These are phyloP conservation scores for Naja naja DNA, from an alignment of 2,113 vertebrate species.

Conservation along the genomic window DNA sequence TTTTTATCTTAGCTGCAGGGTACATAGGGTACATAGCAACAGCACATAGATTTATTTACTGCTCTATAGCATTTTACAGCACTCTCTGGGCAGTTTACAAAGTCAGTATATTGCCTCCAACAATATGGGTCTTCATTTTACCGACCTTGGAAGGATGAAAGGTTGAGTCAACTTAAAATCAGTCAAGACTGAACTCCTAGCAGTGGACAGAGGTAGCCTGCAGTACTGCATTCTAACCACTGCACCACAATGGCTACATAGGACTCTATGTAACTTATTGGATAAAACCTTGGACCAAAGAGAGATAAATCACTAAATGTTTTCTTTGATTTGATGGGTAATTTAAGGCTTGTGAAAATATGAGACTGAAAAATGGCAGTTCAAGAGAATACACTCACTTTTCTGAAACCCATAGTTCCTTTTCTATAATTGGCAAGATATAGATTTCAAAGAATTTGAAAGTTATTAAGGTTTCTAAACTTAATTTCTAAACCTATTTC, in stretches of 20 bases:
- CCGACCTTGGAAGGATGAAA: background rate
- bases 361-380: background rate
- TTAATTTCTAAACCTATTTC: background rate
- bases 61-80: background rate
- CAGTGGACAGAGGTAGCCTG: background rate
- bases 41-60: background rate
- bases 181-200: background rate
- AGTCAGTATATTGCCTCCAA: background rate
- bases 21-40: background rate
- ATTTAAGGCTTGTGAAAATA: background rate
- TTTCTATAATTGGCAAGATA: background rate
- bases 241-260: background rate
- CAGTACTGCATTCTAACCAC: background rate
- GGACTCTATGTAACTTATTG: background rate
- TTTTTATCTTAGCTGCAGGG: background rate
- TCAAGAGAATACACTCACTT: background rate
- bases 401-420: background rate
- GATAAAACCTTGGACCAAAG: background rate
- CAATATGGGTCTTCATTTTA: background rate
- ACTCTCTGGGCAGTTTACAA: background rate
- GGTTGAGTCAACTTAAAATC: background rate
- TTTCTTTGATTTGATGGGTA: background rate
- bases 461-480: background rate
- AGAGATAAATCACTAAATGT: background rate
- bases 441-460: background rate